Evolutionary conservation across 1,140 invertebrate species (phyloP), one percentile per base, ranked within the genome.

Genomic region (Camponotus pennsylvanicus): DNA sequence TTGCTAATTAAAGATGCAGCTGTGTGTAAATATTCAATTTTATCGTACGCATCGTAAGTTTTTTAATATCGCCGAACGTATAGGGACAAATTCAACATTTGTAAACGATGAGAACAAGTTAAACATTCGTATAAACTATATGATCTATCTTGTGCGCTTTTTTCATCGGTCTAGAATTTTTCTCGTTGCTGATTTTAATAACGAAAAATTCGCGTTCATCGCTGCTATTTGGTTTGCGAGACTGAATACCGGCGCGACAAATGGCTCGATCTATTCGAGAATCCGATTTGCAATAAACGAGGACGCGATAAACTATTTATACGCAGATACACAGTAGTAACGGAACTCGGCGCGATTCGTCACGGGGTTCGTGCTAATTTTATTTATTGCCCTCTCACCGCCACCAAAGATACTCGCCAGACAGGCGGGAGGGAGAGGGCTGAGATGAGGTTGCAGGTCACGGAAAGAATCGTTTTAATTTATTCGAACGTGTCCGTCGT

Each of bases 381-480:
- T 83, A 83, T 83, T 73, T 83, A 83, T 83, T 42, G 32, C 40
- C 18, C 40, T 83, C 57, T 83, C 57, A 89, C 66, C 59, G 66
- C 73, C 57, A 32, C 76, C 78, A 52, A 73, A 37, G 70, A 78
- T 75, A 70, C 21, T 45, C 34, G 18, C 61, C 45, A 64, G 70
- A 64, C 69, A n/a, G 52, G 7, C 8, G 67, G 13, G 42, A 6
- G 15, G 0, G 27, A 27, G 57, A 59, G 34, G 7, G 13, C 11
- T 15, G 59, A 86, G 66, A 78, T 78, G 82, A 85, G 82, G 70
- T 64, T 85, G 82, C 82, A 82, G 79, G 55, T 83, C 79, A 83
- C 79, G 79, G 13, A 66, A 76, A 91, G 69, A 73, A 87, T 88
- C 88, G 67, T 91, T 90, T 87, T 85, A 90, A 90, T 87, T 90